These are phyloP conservation scores for Scelioninae gen. 1 DNA, from an alignment of 2,888 invertebrate species.

Conservation along the genomic window DNA sequence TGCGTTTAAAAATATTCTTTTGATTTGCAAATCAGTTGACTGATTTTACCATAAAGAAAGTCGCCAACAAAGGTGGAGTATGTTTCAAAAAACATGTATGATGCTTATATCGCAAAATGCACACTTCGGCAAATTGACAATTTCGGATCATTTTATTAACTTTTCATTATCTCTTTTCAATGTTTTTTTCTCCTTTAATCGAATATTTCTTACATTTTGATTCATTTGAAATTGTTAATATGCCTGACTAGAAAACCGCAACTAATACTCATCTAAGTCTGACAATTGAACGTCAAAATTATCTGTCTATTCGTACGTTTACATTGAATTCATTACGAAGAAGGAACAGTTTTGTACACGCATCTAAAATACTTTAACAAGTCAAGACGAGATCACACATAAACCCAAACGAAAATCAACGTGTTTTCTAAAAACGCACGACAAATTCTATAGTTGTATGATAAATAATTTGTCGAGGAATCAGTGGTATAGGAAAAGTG, in stretches of 20 bases:
- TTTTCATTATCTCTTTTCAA: not conserved
- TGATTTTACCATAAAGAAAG: not conserved
- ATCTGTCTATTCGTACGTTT: conserved; percentile 50
- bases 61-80: not conserved
- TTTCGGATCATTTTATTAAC: conserved; percentile 3
- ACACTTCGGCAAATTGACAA: conserved; percentile 34
- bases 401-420: conserved; percentile 26
- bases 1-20: conserved; percentile 48
- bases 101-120: conserved; percentile 44
- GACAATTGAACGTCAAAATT: conserved; percentile 55
- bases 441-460: conserved; percentile 2
- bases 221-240: conserved; percentile 26
- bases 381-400: conserved; percentile 15
- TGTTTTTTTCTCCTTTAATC: no score
- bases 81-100: conserved; percentile 41
- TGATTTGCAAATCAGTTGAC: conserved; percentile 21
- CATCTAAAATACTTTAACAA: conserved; percentile 45
- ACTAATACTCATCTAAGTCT: conserved; percentile 53
- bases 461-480: not conserved
- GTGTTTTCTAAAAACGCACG: conserved; percentile 20
- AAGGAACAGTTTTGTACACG: conserved; percentile 52
- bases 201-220: not conserved
- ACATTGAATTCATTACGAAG: conserved; percentile 49
- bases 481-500: not conserved
- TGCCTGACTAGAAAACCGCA: conserved; percentile 31